These are phyloP conservation scores for Acridotheres tristis DNA, from an alignment of 2,797 vertebrate species.

Conservation along the genomic window DNA sequence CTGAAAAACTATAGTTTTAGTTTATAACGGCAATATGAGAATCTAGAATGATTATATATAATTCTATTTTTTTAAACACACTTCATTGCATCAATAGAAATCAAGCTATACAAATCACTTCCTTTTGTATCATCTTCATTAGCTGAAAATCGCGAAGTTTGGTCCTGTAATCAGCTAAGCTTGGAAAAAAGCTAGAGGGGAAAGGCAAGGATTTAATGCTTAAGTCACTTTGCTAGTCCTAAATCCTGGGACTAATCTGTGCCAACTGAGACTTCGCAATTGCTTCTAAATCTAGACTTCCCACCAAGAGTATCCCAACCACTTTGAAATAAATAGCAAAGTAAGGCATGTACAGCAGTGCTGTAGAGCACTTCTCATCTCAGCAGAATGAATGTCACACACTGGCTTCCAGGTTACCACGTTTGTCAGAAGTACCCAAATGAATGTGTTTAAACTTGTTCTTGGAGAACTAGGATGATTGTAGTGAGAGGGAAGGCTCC, in stretches of 20 bases:
- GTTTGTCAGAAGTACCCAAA: not conserved
- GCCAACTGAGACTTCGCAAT: constrained; percentile 4
- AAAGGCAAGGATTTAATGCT: constrained; percentile 61
- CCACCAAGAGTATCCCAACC: not conserved
- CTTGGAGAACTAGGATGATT: not conserved
- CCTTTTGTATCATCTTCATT: constrained; percentile 17
- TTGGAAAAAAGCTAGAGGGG: constrained; percentile 33
- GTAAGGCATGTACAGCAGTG: not conserved
- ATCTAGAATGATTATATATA: not conserved
- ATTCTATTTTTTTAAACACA: not conserved
- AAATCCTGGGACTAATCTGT: constrained; percentile 58
- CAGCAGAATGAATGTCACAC: not conserved
- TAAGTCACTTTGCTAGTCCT: constrained; percentile 49
- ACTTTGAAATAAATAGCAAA: not conserved
- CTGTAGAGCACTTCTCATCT: not conserved
- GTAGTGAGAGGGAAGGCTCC: not conserved
- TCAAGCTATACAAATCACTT: not conserved
- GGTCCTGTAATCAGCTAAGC: constrained; percentile 47
- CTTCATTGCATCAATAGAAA: not conserved
- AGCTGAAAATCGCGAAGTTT: constrained; percentile 38
- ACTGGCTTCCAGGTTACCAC: not conserved
- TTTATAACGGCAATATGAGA: not conserved
- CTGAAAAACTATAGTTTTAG: not conserved
- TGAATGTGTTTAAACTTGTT: not conserved
- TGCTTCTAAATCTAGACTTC: not conserved